Conservation (phyloP, 2,113 vertebrate genomes). For the Corythornis vintsioides region DNA sequence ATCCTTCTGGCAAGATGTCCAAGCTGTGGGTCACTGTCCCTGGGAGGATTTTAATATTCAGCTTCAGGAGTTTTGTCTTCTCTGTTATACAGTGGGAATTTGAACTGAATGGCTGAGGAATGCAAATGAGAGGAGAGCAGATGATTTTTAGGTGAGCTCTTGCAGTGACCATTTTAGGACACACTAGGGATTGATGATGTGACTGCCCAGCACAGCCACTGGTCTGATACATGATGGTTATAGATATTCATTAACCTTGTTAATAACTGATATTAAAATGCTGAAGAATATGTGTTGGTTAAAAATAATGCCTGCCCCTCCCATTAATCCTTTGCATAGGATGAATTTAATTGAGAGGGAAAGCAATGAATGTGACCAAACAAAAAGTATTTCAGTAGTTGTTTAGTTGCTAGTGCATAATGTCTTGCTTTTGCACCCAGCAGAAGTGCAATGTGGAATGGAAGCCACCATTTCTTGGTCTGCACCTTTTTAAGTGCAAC, state of each 20-base stretch:
- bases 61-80: background rate
- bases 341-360: background rate
- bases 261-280: background rate
- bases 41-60: background rate
- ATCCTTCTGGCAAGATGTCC: background rate
- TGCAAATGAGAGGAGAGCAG: background rate
- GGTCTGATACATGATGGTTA: background rate
- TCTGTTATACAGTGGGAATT: background rate
- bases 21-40: background rate
- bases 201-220: background rate
- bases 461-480: background rate
- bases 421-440: background rate
- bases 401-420: background rate
- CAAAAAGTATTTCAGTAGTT: background rate
- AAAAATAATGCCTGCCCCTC: background rate
- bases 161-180: background rate
- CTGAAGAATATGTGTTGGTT: background rate
- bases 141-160: background rate
- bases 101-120: background rate
- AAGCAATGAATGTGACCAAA: background rate
- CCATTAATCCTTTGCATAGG: background rate
- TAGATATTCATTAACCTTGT: background rate
- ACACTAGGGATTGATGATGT: background rate
- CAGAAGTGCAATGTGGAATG: background rate
- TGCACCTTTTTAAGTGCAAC: background rate